A percentile compares a stretch with the other conserved stretches of the same genome.
Conservation (phyloP, 2,888 invertebrate species). For the Nymphalis c-album region DNA sequence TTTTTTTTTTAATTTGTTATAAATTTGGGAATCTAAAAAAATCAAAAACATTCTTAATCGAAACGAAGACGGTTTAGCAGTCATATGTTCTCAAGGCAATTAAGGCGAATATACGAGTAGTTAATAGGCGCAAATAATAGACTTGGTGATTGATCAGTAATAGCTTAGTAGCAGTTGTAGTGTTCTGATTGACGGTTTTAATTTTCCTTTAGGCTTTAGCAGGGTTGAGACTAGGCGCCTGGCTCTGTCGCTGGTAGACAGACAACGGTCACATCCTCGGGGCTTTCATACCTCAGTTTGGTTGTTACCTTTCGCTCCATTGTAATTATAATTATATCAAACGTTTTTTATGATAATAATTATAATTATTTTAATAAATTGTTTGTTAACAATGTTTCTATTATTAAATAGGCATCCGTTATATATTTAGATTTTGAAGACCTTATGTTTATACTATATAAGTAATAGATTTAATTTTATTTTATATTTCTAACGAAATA, state of each 20-base stretch:
- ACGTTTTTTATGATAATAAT: background rate
- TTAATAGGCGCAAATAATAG: constrained; percentile 72
- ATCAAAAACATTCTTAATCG: constrained; percentile 8
- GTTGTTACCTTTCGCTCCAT: constrained; percentile 28
- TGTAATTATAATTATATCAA: constrained; percentile 3
- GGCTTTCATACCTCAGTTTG: constrained; percentile 39
- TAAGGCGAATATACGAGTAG: constrained; percentile 61
- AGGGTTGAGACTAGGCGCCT: constrained; percentile 49
- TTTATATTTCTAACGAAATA: background rate
- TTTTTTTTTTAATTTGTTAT: constrained; percentile 11
- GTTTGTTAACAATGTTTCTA: too few relatives aligned
- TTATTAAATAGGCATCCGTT: too few relatives aligned
- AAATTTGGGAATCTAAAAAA: constrained; percentile 6
- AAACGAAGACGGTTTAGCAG: constrained; percentile 30
- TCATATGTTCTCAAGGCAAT: constrained; percentile 55
- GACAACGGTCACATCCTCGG: constrained; percentile 47
- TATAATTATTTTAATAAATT: too few relatives aligned
- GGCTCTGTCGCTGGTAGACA: constrained; percentile 49
- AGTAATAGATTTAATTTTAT: too few relatives aligned
- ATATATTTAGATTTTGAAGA: too few relatives aligned
- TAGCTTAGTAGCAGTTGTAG: constrained; percentile 49
- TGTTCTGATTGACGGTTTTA: constrained; percentile 76
- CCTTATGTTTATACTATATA: too few relatives aligned
- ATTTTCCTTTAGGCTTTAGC: constrained; percentile 47
- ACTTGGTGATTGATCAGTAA: constrained; percentile 70